Evolutionary conservation across 2,888 invertebrate species (phyloP), one percentile per base, ranked within the genome.

Genomic region (Scelioninae gen. 2): DNA sequence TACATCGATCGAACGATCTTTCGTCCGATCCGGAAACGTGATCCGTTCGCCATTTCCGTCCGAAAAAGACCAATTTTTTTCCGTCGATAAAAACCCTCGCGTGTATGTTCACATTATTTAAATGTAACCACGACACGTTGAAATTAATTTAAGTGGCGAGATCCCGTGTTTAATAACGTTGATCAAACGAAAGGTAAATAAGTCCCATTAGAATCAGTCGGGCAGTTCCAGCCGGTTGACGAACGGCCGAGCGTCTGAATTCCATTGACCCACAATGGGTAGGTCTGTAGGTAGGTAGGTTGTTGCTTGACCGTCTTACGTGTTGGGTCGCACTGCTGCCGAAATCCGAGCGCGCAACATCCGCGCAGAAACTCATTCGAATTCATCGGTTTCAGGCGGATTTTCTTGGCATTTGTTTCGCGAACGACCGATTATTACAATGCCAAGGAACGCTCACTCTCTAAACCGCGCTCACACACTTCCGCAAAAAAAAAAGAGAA

Each of bases 231-330:
- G 75, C 74, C 74, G 71, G 77, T 77, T 72, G 75, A 58, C 75
- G 75, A 77, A 75, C 75, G 72, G 72, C 73, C 76, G 67, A 65
- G 76, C 78, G 77, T 67, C 78, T 83, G 85, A 85, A 84, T 84
- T 81, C 70, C 82, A 85, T 85, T 85, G 83, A 84, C 85, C 84
- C 75, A 85, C 81, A 80, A 83, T 81, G 73, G 77, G 74, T 69
- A 73, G 68, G 77, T 78, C 77, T 78, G 75, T 79, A 78, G 79
- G 78, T 77, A 71, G 78, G 74, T 78, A 77, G 80, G 79, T 78
- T 76, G 77, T 63, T 52, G 61, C 65, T 63, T 78, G 78, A 79
- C 82, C 81, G 81, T 79, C 76, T 80, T 79, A 76, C 75, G 69
- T 75, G 74, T 75, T 65, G 31, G 65, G 57, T 65, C 67, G 58